These are phyloP conservation scores for Athene noctua DNA, from an alignment of 2,113 vertebrate genomes.

Conservation along the genomic window DNA sequence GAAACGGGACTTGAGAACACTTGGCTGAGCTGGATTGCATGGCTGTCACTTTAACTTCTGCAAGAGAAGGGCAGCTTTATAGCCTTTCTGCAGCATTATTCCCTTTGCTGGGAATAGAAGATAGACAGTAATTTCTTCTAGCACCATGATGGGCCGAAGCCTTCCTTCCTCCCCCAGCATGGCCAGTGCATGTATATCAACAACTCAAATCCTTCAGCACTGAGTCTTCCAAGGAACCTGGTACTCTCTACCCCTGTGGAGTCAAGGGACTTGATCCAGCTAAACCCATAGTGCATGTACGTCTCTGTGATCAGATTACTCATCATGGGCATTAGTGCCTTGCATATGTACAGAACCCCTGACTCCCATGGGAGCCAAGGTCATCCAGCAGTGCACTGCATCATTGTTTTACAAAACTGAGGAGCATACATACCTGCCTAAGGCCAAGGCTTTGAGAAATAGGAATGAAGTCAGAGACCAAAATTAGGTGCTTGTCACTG, in stretches of 20 bases:
- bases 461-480: background rate
- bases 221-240: background rate
- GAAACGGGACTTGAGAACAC: constrained; percentile 2
- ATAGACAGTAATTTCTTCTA: background rate
- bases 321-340: background rate
- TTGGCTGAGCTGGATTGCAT: background rate
- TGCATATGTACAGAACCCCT: background rate
- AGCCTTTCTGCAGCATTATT: background rate
- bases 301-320: background rate
- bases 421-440: background rate
- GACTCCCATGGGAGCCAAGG: background rate
- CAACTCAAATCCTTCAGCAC: background rate
- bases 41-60: background rate
- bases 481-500: background rate
- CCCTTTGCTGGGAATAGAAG: background rate
- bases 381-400: background rate
- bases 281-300: accelerated
- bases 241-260: background rate
- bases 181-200: background rate
- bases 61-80: background rate
- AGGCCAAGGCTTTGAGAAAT: background rate
- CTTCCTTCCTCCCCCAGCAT: background rate
- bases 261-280: accelerated
- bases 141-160: background rate
- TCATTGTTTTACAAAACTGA: background rate